phyloP scores from a whole-genome alignment of 2,797 vertebrate genomes.

The Protonibea diacanthus region DNA sequence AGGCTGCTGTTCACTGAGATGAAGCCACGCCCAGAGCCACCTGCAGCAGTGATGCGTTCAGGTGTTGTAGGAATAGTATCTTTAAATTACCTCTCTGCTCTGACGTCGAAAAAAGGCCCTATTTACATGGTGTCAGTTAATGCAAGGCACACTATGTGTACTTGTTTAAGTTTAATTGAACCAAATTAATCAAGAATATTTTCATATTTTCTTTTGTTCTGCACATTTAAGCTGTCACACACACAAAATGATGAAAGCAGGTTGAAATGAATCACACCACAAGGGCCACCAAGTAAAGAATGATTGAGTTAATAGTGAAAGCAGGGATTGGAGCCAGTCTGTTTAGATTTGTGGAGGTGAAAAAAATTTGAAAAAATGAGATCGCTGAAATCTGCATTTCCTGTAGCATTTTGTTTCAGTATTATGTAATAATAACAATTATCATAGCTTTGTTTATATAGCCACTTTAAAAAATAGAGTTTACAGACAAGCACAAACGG shows the following conservation, averaged over 20 bases:
- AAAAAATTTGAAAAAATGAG: too few species aligned
- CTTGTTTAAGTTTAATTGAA: neutral
- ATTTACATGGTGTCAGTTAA: neutral
- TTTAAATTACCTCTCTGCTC: too few species aligned
- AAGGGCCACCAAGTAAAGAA: neutral
- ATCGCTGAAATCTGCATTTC: too few species aligned
- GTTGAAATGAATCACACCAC: neutral
- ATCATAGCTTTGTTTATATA: too few species aligned
- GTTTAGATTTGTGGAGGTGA: neutral
- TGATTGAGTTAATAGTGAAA: neutral
- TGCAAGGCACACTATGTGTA: neutral
- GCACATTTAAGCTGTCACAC: neutral
- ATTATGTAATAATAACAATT: too few species aligned
- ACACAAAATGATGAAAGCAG: neutral
- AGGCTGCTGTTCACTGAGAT: conserved; percentile 13
- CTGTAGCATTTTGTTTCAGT: too few species aligned
- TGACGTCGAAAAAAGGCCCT: too few species aligned
- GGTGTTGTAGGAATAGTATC: conserved; percentile 24
- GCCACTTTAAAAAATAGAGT: too few species aligned
- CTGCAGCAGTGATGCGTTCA: conserved; percentile 73
- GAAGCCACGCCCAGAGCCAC: conserved; percentile 81
- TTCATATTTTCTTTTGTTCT: neutral
- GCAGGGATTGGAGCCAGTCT: too few species aligned
- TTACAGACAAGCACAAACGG: too few species aligned
- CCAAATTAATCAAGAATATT: neutral